These are phyloP conservation scores for Bombus huntii DNA, from an alignment of 1,140 invertebrate species.

Conservation along the genomic window DNA sequence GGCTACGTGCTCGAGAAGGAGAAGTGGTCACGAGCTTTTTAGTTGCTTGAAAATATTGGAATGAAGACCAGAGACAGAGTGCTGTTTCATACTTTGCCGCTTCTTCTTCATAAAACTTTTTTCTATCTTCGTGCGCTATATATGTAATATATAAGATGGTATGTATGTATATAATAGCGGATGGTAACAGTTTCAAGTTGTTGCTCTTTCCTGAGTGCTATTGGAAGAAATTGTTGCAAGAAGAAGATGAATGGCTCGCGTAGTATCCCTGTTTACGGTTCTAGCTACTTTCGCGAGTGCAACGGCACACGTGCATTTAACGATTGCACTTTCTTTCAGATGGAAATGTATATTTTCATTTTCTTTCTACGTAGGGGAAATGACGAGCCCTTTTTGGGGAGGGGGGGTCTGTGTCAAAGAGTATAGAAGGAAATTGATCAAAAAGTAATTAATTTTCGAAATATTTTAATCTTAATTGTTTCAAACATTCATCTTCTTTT, in stretches of 20 bases:
- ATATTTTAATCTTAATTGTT: no score
- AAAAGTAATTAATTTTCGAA: no score
- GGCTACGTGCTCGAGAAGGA: not conserved
- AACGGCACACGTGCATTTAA: not conserved
- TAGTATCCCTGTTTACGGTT: not conserved
- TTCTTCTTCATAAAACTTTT: no score
- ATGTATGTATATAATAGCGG: not conserved
- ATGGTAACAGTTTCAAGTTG: not conserved
- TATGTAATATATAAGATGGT: not conserved
- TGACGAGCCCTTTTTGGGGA: no score
- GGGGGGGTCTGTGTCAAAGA: accelerated
- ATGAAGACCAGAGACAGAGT: not conserved
- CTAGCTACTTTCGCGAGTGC: not conserved
- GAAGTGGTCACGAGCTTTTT: not conserved
- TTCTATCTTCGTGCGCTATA: no score
- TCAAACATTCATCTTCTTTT: no score
- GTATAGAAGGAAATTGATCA: no score
- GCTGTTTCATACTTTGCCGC: not conserved
- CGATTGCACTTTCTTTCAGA: not conserved
- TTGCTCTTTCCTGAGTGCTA: constrained; percentile 1
- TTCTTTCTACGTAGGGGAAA: no score
- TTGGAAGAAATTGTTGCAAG: not conserved
- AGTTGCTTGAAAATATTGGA: not conserved
- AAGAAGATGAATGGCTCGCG: constrained; percentile 2
- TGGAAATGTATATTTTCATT: not conserved